A percentile compares a stretch with the other conserved stretches of the same genome.
These are phyloP conservation scores for Rhabdomys dilectus DNA, from an alignment of 2,113 vertebrate genomes.

Conservation along the genomic window DNA sequence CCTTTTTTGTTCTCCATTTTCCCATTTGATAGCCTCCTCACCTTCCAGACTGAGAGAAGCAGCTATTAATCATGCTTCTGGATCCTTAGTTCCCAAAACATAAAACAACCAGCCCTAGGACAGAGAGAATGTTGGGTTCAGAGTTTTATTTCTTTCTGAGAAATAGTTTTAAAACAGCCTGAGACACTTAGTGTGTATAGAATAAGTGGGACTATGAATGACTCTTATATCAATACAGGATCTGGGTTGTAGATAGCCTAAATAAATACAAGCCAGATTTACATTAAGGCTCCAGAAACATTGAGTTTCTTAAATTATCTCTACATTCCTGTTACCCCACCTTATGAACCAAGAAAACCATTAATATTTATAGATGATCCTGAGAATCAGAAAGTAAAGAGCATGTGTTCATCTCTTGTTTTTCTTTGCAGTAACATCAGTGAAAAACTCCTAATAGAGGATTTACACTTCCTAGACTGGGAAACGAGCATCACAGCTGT, in stretches of 20 bases:
- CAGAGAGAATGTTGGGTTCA: neutral
- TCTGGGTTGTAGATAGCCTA: neutral
- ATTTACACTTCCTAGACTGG: neutral
- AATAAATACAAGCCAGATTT: neutral
- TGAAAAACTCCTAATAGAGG: neutral
- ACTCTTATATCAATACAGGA: neutral
- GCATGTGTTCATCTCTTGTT: neutral
- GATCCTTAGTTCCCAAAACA: neutral
- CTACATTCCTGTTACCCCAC: neutral
- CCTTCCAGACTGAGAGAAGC: neutral
- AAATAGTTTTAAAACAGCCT: too few relatives aligned
- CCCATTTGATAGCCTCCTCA: neutral
- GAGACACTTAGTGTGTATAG: neutral
- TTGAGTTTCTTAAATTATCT: neutral
- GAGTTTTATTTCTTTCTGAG: too few relatives aligned
- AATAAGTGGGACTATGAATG: neutral
- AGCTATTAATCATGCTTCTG: neutral
- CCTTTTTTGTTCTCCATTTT: neutral
- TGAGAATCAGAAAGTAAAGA: neutral
- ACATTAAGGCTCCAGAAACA: neutral
- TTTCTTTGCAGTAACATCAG: conserved; percentile 18
- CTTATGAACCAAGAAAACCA: neutral
- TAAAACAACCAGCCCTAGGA: neutral
- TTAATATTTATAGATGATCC: neutral
- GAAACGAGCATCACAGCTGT: neutral